phyloP scores from a whole-genome alignment of 2,888 invertebrate genomes.

The Drosophila niveifrons region DNA sequence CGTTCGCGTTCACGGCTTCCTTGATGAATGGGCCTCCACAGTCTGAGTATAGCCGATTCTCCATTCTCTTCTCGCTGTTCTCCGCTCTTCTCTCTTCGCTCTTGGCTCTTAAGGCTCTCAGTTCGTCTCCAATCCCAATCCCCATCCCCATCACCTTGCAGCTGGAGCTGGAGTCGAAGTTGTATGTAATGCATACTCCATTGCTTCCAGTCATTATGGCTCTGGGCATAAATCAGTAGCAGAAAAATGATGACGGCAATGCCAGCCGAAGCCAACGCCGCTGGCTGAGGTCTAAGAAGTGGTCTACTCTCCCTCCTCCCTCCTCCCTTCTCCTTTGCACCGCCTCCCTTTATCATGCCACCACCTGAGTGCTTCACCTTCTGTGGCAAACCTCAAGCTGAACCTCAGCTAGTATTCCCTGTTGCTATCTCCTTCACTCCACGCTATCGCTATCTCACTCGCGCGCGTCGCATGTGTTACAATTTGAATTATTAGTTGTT shows the following conservation, averaged over 20 bases:
- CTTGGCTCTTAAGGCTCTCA: too few relatives aligned
- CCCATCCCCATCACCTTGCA: conserved; percentile 35
- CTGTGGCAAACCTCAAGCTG: conserved; percentile 11
- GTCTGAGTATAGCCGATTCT: conserved; percentile 36
- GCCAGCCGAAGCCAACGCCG: conserved; percentile 10
- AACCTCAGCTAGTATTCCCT: conserved; percentile 12
- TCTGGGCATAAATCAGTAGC: conserved; percentile 67
- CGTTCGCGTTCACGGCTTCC: conserved; percentile 51
- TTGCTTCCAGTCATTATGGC: conserved; percentile 74
- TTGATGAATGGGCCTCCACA: conserved; percentile 47
- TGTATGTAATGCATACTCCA: conserved; percentile 71
- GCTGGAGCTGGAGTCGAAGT: conserved; percentile 1
- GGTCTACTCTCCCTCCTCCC: background rate
- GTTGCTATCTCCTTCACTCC: conserved; percentile 6
- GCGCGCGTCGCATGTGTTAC: conserved; percentile 68
- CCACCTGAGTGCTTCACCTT: conserved; percentile 1
- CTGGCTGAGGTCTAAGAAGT: conserved; percentile 33
- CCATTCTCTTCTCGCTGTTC: conserved; percentile 3
- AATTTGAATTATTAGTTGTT: conserved; percentile 72
- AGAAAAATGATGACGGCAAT: conserved; percentile 56
- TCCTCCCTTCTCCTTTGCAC: background rate
- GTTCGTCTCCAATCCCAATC: conserved; percentile 23
- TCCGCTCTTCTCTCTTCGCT: too few relatives aligned
- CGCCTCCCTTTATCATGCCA: background rate
- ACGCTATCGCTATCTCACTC: conserved; percentile 18